These are phyloP conservation scores for Setophaga coronata DNA, from an alignment of 2,113 vertebrate genomes.

Conservation along the genomic window DNA sequence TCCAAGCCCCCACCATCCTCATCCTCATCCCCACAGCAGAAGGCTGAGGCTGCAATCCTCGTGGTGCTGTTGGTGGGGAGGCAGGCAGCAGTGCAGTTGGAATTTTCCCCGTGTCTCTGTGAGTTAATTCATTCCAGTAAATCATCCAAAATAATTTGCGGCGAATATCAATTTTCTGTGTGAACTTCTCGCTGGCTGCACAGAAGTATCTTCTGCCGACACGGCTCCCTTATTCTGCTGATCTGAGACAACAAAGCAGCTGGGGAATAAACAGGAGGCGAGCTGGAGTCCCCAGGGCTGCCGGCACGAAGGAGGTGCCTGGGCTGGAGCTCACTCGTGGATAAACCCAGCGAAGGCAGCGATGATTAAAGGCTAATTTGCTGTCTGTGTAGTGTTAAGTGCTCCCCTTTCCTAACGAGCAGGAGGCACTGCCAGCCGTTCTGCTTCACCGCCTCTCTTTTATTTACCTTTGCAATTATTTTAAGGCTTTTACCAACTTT, in stretches of 20 bases:
- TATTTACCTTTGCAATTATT: conserved; percentile 53
- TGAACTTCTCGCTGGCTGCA: conserved; percentile 62
- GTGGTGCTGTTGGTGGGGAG: not conserved
- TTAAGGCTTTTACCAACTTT: not conserved
- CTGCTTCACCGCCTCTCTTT: not conserved
- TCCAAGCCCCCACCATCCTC: accelerated
- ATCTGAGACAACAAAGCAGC: conserved; percentile 62
- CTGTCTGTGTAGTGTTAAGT: conserved; percentile 65
- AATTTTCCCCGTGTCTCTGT: conserved; percentile 24
- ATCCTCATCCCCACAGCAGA: not conserved
- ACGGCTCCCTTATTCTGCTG: conserved; percentile 60
- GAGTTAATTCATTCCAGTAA: conserved; percentile 70
- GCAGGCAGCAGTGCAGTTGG: not conserved
- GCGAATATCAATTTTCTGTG: conserved; percentile 58
- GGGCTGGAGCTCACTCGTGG: conserved; percentile 17
- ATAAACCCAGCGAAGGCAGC: conserved; percentile 5
- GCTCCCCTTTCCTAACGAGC: conserved; percentile 59
- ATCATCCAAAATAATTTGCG: conserved; percentile 68
- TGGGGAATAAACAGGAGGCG: conserved; percentile 62
- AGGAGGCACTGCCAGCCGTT: not conserved
- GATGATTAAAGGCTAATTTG: conserved; percentile 76
- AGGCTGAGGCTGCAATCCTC: accelerated
- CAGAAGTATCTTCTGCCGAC: conserved; percentile 53
- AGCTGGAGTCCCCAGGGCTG: conserved; percentile 40
- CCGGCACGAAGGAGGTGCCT: conserved; percentile 14